These are phyloP conservation scores for Camponotus pennsylvanicus DNA, from an alignment of 1,140 invertebrate species.

Conservation along the genomic window DNA sequence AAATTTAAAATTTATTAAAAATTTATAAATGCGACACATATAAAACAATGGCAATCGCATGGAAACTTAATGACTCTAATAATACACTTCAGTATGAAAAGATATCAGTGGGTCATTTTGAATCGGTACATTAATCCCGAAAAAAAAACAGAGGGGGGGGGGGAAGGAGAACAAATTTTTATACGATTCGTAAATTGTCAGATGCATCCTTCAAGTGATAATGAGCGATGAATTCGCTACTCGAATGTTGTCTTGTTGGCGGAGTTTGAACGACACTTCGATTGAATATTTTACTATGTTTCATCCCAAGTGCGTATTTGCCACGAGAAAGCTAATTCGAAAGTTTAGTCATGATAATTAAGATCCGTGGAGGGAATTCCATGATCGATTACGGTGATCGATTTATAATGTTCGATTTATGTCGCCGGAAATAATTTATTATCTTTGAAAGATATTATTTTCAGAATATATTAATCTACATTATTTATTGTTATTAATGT, in stretches of 20 bases:
- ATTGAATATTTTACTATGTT: slow-evolving; percentile 49
- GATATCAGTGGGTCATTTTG: slow-evolving; percentile 33
- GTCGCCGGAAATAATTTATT: slow-evolving; percentile 11
- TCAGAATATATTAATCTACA: neutral
- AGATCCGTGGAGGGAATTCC: slow-evolving; percentile 3
- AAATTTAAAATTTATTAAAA: neutral
- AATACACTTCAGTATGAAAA: neutral
- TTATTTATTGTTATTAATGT: too few species aligned
- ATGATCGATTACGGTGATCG: neutral
- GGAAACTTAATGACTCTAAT: neutral
- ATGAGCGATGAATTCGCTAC: slow-evolving; percentile 61
- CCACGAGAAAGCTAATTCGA: slow-evolving; percentile 15
- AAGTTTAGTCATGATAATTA: slow-evolving; percentile 4
- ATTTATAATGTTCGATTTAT: neutral
- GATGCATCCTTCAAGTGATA: slow-evolving; percentile 52
- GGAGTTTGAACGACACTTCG: neutral
- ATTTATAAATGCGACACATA: neutral
- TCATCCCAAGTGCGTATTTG: slow-evolving; percentile 4
- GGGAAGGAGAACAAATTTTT: slow-evolving; percentile 20
- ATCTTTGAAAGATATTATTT: neutral
- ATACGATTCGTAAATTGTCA: slow-evolving; percentile 64
- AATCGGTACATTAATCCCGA: slow-evolving; percentile 60
- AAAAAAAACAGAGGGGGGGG: too few species aligned
- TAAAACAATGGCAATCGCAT: neutral
- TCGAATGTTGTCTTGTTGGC: slow-evolving; percentile 24